A percentile compares a stretch with the other conserved stretches of the same genome.
phyloP scores from a whole-genome alignment of 2,113 vertebrate genomes.

The Brachypodius melanocephalos region DNA sequence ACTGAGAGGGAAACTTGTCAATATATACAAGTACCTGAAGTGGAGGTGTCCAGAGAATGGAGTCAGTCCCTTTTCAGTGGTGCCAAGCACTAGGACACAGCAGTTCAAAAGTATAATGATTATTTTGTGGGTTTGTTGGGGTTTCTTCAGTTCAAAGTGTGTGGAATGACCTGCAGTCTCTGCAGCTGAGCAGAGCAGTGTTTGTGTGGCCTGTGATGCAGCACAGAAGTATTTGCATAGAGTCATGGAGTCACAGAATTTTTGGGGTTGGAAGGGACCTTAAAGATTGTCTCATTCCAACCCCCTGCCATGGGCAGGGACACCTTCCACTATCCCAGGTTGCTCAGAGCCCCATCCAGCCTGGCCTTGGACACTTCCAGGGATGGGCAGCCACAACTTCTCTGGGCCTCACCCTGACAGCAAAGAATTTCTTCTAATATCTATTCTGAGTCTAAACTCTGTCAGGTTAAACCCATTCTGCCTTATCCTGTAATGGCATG shows the following conservation, averaged over 20 bases:
- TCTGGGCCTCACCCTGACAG: neutral
- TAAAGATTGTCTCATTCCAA: neutral
- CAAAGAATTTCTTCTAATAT: neutral
- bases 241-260: neutral
- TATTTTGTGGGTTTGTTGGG: neutral
- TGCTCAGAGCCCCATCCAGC: neutral
- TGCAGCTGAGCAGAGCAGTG: neutral
- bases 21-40: neutral
- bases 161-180: rapidly evolving
- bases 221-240: neutral
- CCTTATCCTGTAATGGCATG: neutral
- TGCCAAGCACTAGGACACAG: neutral
- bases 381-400: neutral
- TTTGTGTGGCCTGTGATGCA: neutral
- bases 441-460: neutral
- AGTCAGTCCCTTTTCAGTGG: neutral
- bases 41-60: neutral
- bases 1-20: too few relatives aligned
- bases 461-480: neutral
- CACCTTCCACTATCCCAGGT: neutral
- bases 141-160: neutral
- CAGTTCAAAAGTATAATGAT: neutral
- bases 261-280: neutral
- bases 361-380: neutral
- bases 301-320: too few relatives aligned